Conservation (phyloP, 2,888 invertebrate species). For the Xylocampa areola region DNA sequence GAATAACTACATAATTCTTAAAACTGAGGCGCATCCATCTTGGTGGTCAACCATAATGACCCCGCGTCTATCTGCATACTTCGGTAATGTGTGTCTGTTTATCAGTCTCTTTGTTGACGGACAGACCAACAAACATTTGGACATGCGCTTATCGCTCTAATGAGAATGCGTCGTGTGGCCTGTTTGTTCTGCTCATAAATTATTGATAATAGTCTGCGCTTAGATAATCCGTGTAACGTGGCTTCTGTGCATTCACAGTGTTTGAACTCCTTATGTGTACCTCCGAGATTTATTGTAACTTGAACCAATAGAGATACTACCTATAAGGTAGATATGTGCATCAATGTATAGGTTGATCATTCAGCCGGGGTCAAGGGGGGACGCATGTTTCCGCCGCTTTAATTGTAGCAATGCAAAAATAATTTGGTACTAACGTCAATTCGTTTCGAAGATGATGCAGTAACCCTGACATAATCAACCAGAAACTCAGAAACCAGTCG, state of each 20-base stretch:
- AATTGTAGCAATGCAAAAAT: too few species aligned
- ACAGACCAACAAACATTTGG: slow-evolving; percentile 10
- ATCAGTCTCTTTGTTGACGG: slow-evolving; percentile 31
- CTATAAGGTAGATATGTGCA: background rate
- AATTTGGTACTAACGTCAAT: too few species aligned
- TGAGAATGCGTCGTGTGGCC: slow-evolving; percentile 7
- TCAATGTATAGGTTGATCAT: background rate
- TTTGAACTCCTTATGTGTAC: background rate
- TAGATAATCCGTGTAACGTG: too few species aligned
- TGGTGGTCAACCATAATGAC: slow-evolving; percentile 15
- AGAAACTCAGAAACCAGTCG: too few species aligned
- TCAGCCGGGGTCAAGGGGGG: too few species aligned
- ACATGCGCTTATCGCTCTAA: slow-evolving; percentile 9
- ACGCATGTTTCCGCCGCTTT: too few species aligned
- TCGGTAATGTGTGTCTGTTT: slow-evolving; percentile 36
- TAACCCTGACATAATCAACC: too few species aligned
- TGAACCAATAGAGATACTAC: background rate
- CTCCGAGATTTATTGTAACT: background rate
- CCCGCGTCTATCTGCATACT: slow-evolving; percentile 31
- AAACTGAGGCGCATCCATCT: background rate
- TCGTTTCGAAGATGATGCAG: too few species aligned
- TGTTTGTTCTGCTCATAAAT: slow-evolving; percentile 2
- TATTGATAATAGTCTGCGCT: slow-evolving; percentile 2
- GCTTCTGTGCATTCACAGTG: background rate
- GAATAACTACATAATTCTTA: too few species aligned